Evolutionary conservation across 1,140 invertebrate genomes (phyloP).

Genomic region (Diorhabda carinulata): DNA sequence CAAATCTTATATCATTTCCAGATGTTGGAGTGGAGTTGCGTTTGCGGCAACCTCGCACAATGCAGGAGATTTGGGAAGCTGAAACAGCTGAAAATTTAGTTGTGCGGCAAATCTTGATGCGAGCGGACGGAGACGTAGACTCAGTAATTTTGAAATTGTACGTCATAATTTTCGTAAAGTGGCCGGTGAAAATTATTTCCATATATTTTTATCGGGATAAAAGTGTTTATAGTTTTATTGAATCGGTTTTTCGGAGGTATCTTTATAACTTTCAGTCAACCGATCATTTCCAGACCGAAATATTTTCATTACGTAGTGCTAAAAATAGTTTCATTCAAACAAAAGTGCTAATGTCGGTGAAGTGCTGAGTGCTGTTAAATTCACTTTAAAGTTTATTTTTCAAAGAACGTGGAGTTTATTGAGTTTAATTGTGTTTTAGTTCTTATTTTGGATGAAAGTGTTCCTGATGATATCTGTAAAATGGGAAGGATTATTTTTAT

Average conservation of each 20-base stretch:
- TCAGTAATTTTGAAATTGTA: background rate
- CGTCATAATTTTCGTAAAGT: background rate
- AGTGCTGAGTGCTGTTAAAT: too few relatives aligned
- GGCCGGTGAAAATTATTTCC: background rate
- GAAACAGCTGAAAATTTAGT: constrained; percentile 11
- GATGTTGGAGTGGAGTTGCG: background rate
- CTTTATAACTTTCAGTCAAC: too few relatives aligned
- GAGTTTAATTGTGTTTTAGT: background rate
- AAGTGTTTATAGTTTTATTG: too few relatives aligned
- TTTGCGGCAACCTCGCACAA: constrained; percentile 3
- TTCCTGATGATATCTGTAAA: constrained; percentile 23
- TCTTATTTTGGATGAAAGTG: constrained; percentile 4
- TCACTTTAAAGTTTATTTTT: too few relatives aligned
- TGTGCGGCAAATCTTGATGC: constrained; percentile 21
- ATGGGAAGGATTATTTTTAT: constrained; percentile 19
- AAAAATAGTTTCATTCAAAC: too few relatives aligned
- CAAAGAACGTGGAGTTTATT: too few relatives aligned
- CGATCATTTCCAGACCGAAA: too few relatives aligned
- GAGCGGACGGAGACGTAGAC: constrained; percentile 11
- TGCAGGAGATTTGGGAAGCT: constrained; percentile 7
- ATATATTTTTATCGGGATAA: too few relatives aligned
- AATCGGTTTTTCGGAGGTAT: too few relatives aligned
- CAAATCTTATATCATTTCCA: background rate
- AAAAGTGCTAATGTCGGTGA: too few relatives aligned
- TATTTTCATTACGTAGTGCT: too few relatives aligned